Evolutionary conservation across 1,140 invertebrate species (phyloP).

Genomic region (Anastrepha obliqua): DNA sequence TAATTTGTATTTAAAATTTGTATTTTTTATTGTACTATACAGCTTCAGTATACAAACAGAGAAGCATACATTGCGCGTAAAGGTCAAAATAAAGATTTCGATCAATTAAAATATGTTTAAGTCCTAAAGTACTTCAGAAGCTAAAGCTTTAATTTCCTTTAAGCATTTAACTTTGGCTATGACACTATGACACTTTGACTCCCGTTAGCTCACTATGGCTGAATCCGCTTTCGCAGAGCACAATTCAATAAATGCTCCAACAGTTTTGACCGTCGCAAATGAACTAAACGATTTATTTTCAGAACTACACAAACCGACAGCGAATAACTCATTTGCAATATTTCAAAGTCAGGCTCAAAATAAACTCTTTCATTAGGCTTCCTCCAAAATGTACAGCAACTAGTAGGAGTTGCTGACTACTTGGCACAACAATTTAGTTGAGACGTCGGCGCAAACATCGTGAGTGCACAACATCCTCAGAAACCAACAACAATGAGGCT

Average conservation of each 20-base stretch:
- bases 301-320: neutral
- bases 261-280: neutral
- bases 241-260: neutral
- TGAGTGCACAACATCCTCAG: neutral
- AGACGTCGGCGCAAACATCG: neutral
- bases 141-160: no score
- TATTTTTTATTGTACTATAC: no score
- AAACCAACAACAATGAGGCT: neutral
- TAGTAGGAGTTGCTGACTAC: neutral
- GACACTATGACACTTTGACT: no score
- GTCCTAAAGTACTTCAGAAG: no score
- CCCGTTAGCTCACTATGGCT: no score
- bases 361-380: neutral
- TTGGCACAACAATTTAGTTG: conserved; percentile 32
- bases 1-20: neutral
- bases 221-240: neutral
- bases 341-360: neutral
- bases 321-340: conserved; percentile 40
- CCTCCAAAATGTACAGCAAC: neutral
- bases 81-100: no score
- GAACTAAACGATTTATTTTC: conserved; percentile 13
- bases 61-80: no score
- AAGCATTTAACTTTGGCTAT: no score
- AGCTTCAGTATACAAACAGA: no score
- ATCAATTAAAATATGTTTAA: no score